A percentile compares a stretch with the other conserved stretches of the same genome.
These are phyloP conservation scores for Antechinus flavipes DNA, from an alignment of 2,113 vertebrate genomes.

Conservation along the genomic window DNA sequence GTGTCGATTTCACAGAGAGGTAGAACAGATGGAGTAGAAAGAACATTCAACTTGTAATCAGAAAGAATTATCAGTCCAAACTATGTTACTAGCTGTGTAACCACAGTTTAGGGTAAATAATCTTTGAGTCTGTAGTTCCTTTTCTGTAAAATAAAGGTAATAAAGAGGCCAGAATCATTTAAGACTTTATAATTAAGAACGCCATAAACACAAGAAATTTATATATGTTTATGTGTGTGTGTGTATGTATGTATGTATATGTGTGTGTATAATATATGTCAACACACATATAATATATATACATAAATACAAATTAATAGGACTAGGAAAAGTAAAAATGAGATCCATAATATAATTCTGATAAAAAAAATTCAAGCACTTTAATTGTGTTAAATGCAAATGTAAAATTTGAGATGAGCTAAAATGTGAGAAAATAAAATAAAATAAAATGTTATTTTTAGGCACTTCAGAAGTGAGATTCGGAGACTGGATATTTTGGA, in stretches of 20 bases:
- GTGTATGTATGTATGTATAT: too few species aligned
- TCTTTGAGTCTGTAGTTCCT: not conserved
- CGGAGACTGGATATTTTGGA: not conserved
- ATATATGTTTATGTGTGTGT: too few species aligned
- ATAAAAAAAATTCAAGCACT: not conserved
- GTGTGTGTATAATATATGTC: too few species aligned
- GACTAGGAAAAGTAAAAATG: not conserved
- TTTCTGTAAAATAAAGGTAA: not conserved
- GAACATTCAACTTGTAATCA: not conserved
- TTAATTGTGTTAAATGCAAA: slow-evolving; percentile 25
- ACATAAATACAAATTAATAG: not conserved
- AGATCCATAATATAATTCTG: not conserved
- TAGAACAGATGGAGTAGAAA: not conserved
- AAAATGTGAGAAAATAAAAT: not conserved
- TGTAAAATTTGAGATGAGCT: not conserved
- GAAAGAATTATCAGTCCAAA: not conserved
- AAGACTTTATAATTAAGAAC: not conserved
- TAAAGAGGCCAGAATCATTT: not conserved
- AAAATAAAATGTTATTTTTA: slow-evolving; percentile 24
- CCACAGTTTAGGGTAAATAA: not conserved
- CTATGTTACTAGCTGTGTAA: not conserved
- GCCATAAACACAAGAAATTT: too few species aligned
- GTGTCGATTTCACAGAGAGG: not conserved
- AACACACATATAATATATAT: too few species aligned
- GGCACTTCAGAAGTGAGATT: not conserved